Conservation (phyloP, 2,797 vertebrate genomes). For the Bucorvus abyssinicus region DNA sequence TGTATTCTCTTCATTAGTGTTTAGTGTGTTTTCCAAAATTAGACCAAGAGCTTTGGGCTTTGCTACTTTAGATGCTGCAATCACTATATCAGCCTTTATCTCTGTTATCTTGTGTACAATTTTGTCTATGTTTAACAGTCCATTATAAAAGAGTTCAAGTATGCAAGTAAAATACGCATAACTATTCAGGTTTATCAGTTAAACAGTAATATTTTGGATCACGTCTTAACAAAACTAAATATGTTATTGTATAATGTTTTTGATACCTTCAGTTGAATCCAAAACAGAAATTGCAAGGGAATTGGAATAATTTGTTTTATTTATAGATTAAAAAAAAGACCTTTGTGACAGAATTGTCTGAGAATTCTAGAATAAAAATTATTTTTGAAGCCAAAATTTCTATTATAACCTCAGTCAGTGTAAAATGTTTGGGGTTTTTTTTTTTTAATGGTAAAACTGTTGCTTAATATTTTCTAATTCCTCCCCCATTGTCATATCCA, state of each 20-base stretch:
- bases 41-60: neutral
- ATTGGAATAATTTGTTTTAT: neutral
- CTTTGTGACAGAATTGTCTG: neutral
- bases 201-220: neutral
- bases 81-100: neutral
- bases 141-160: neutral
- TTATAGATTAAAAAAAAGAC: neutral
- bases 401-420: neutral
- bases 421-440: neutral
- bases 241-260: neutral
- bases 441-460: neutral
- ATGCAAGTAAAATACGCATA: neutral
- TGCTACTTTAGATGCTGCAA: neutral
- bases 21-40: neutral
- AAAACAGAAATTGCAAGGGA: neutral
- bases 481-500: neutral
- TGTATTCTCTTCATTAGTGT: neutral
- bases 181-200: constrained; percentile 5
- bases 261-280: neutral
- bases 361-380: constrained; percentile 18
- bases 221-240: neutral
- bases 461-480: constrained; percentile 33
- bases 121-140: neutral
- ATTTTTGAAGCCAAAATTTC: neutral
- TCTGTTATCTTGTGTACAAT: neutral